Evolutionary conservation across 1,140 invertebrate species (phyloP).

Genomic region (Augochlora pura): DNA sequence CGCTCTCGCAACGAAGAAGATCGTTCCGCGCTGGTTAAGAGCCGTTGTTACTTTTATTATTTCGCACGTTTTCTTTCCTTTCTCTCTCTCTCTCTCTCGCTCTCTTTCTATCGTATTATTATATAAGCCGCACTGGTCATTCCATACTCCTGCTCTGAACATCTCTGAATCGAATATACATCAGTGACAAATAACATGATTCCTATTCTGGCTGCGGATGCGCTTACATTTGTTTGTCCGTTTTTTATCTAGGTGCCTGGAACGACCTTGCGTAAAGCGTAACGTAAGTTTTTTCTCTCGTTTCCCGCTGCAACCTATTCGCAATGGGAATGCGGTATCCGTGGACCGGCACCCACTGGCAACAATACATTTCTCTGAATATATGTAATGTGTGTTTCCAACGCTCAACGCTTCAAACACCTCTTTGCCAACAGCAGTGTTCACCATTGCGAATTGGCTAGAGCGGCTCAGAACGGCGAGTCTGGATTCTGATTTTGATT

Average conservation of each 20-base stretch:
- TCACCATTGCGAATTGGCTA: slow-evolving; percentile 37
- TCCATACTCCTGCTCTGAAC: slow-evolving; percentile 19
- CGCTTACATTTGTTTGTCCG: not conserved
- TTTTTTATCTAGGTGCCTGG: slow-evolving; percentile 16
- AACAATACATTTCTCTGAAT: slow-evolving; percentile 16
- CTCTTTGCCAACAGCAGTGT: slow-evolving; percentile 3
- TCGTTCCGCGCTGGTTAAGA: slow-evolving; percentile 22
- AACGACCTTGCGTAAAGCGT: slow-evolving; percentile 44
- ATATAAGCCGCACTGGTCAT: slow-evolving; percentile 36
- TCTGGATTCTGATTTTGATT: slow-evolving; percentile 8
- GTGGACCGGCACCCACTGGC: not conserved
- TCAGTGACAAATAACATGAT: slow-evolving; percentile 5
- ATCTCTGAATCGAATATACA: not conserved
- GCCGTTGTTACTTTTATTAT: slow-evolving; percentile 21
- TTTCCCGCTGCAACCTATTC: slow-evolving; percentile 24
- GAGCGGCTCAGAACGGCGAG: slow-evolving; percentile 10
- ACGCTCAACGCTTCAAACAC: slow-evolving; percentile 47
- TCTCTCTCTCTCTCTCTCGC: not conserved
- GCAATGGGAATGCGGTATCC: slow-evolving; percentile 6
- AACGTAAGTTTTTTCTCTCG: slow-evolving; percentile 4
- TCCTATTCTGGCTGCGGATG: not conserved
- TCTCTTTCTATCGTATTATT: slow-evolving; percentile 28
- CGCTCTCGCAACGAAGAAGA: slow-evolving; percentile 41
- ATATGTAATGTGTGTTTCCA: slow-evolving; percentile 18
- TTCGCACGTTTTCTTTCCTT: slow-evolving; percentile 22